phyloP scores from a whole-genome alignment of 2,888 invertebrate species.

The Drosophila imparisetae region DNA sequence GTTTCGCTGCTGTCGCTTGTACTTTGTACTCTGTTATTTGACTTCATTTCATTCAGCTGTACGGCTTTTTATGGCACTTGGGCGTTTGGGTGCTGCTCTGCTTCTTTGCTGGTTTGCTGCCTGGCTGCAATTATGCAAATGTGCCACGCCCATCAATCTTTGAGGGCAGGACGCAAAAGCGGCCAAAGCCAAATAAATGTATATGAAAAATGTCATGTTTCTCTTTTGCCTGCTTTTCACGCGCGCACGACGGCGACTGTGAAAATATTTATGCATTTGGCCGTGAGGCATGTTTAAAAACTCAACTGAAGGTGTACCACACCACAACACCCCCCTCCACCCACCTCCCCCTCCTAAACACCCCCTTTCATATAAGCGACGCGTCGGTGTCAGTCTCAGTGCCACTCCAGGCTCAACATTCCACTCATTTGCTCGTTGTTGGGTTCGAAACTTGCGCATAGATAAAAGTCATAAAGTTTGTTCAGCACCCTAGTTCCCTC shows the following conservation, averaged over 20 bases:
- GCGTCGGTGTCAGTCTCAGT: conserved; percentile 3
- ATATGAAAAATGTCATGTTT: conserved; percentile 71
- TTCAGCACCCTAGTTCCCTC: conserved; percentile 22
- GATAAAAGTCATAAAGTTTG: conserved; percentile 75
- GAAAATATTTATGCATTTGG: conserved; percentile 74
- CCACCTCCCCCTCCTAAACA: fast-evolving
- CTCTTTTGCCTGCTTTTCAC: conserved; percentile 40
- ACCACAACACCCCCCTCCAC: background rate
- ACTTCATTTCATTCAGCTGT: conserved; percentile 65
- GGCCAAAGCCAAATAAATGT: conserved; percentile 67
- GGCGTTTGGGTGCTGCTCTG: conserved; percentile 12
- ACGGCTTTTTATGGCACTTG: conserved; percentile 68
- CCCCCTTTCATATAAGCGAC: background rate
- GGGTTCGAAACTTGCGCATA: conserved; percentile 61
- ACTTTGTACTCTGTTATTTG: conserved; percentile 52
- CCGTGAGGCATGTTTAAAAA: conserved; percentile 68
- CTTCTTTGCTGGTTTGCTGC: conserved; percentile 41
- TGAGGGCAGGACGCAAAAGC: conserved; percentile 23
- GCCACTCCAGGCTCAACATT: background rate
- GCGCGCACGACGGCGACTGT: conserved; percentile 27
- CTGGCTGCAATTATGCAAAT: conserved; percentile 73
- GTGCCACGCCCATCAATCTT: conserved; percentile 33
- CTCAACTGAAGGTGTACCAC: conserved; percentile 42
- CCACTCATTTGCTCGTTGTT: conserved; percentile 11
- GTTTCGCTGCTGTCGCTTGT: conserved; percentile 24